Percentiles rank a stretch among this genome's conserved stretches.
Conservation (phyloP, 2,888 invertebrate species). For the Plutella xylostella region DNA sequence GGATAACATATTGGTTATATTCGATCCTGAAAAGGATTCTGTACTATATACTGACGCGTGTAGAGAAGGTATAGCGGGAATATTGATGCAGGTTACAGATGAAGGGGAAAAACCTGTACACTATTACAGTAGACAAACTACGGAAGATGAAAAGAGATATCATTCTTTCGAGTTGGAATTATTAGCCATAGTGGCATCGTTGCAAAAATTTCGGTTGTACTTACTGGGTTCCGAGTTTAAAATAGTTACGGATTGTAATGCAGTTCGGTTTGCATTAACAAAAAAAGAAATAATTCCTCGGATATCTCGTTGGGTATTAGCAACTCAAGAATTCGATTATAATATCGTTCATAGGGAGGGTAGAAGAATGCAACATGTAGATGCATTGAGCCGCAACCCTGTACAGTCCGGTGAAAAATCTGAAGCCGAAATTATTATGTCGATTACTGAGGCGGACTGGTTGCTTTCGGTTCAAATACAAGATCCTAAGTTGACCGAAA, state of each 20-base stretch:
- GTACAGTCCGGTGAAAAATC: too few relatives aligned
- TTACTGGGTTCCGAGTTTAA: background rate
- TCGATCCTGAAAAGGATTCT: too few relatives aligned
- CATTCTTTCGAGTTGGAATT: background rate
- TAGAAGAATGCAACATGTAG: too few relatives aligned
- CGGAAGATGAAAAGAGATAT: background rate
- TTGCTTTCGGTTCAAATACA: background rate
- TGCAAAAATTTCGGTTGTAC: background rate
- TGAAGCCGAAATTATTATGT: too few relatives aligned
- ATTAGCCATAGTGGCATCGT: background rate
- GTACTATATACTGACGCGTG: too few relatives aligned
- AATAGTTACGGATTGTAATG: background rate
- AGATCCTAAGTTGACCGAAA: background rate
- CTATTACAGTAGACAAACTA: background rate
- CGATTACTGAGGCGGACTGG: slow-evolving; percentile 1
- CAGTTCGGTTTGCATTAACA: background rate
- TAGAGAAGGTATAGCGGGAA: too few relatives aligned
- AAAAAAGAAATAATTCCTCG: background rate
- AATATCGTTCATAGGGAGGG: too few relatives aligned
- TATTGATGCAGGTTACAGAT: background rate
- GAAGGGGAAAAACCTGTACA: background rate
- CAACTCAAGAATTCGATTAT: too few relatives aligned
- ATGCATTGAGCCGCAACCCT: too few relatives aligned
- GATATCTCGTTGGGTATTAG: too few relatives aligned
- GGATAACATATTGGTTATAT: too few relatives aligned